Evolutionary conservation across 2,888 invertebrate genomes (phyloP).

Genomic region (Hipparchia semele): DNA sequence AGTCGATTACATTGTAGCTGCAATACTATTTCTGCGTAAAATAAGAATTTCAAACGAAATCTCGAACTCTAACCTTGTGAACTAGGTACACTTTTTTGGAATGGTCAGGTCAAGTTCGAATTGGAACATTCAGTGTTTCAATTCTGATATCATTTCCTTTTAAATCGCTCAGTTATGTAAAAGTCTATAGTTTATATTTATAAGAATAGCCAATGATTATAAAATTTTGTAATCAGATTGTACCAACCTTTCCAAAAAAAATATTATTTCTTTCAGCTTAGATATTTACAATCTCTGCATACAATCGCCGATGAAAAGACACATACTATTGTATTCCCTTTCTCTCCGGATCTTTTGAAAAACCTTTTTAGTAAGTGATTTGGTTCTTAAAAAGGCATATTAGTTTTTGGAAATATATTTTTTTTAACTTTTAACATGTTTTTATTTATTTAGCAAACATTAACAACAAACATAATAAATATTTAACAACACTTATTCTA

Average conservation of each 20-base stretch:
- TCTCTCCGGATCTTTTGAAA: conserved; percentile 87
- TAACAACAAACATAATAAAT: conserved; percentile 54
- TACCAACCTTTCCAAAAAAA: not conserved
- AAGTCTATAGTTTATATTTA: not conserved
- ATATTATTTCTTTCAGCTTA: conserved; percentile 75
- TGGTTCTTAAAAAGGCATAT: conserved; percentile 6
- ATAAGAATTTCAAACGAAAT: not conserved
- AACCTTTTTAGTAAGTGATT: conserved; percentile 54
- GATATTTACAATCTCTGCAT: conserved; percentile 93
- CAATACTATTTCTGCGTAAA: not conserved
- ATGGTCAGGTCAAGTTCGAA: not conserved
- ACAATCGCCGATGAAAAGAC: conserved; percentile 94
- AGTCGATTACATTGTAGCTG: not conserved
- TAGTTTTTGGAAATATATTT: conserved; percentile 16
- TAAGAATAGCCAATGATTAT: conserved; percentile 2
- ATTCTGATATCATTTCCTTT: too few relatives aligned
- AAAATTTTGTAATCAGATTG: not conserved
- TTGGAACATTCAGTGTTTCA: too few relatives aligned
- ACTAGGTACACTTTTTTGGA: not conserved
- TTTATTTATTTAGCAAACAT: conserved; percentile 33
- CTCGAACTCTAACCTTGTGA: not conserved
- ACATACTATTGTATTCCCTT: conserved; percentile 94
- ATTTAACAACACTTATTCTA: conserved; percentile 50
- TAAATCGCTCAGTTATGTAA: not conserved
- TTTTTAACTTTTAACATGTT: conserved; percentile 1